phyloP scores from a whole-genome alignment of 2,113 vertebrate species.

The Crotalus tigris region DNA sequence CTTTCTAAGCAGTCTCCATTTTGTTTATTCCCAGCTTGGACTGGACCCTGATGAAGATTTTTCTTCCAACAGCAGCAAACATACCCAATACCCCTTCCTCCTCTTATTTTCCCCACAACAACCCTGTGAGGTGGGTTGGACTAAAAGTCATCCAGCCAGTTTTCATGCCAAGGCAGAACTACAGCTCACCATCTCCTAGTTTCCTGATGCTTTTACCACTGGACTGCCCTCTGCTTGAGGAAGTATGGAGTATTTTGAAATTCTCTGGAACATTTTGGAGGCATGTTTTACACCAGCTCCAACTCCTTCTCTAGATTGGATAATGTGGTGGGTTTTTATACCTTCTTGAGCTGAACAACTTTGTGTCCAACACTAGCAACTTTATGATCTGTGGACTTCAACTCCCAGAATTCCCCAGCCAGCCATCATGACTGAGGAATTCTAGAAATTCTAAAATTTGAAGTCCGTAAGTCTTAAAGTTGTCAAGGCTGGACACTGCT shows the following conservation, averaged over 20 bases:
- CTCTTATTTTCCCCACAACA: neutral
- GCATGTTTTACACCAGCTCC: neutral
- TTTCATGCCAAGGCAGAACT: neutral
- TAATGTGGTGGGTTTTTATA: neutral
- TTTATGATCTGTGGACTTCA: neutral
- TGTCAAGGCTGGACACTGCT: neutral
- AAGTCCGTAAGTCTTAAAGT: neutral
- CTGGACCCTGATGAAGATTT: too few species aligned
- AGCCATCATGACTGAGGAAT: neutral
- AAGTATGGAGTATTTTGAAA: neutral
- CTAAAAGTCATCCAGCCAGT: neutral
- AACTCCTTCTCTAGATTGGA: neutral
- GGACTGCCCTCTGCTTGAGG: neutral
- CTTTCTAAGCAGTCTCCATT: too few species aligned
- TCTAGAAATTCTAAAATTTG: neutral
- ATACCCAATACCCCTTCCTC: neutral
- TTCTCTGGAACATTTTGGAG: neutral
- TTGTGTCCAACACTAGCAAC: neutral
- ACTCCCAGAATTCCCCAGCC: neutral
- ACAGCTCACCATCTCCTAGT: neutral
- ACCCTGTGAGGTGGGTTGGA: neutral
- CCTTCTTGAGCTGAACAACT: neutral
- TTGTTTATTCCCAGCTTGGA: too few species aligned
- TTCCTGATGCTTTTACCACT: too few species aligned
- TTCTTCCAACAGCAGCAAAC: neutral